Conservation (phyloP, 2,113 vertebrate genomes). For the Chloebia gouldiae region DNA sequence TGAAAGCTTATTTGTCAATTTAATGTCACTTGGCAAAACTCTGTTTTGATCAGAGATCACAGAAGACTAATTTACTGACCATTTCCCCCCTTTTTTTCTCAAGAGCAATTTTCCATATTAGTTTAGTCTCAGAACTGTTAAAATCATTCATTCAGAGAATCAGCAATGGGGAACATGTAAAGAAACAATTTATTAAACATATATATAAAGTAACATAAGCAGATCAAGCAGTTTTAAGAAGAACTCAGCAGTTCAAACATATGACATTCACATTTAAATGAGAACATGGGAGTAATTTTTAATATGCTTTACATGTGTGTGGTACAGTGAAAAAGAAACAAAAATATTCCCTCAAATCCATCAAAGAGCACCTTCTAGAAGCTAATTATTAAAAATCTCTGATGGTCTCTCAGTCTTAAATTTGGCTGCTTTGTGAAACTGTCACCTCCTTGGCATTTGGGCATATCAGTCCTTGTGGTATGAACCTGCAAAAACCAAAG, state of each 20-base stretch:
- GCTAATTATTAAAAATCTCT: not conserved
- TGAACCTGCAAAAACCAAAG: not conserved
- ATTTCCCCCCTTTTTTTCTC: not conserved
- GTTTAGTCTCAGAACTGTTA: not conserved
- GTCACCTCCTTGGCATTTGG: not conserved
- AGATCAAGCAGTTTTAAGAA: not conserved
- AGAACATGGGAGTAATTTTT: not conserved
- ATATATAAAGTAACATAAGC: not conserved
- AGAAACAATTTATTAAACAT: not conserved
- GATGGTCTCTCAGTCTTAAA: not conserved
- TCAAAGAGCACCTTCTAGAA: not conserved
- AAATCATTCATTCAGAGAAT: not conserved
- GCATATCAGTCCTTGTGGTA: too few relatives aligned
- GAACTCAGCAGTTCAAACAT: not conserved
- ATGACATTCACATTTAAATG: not conserved
- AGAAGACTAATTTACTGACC: not conserved
- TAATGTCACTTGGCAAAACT: not conserved
- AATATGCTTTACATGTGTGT: not conserved
- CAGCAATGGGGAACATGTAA: not conserved
- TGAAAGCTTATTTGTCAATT: slow-evolving; percentile 9
- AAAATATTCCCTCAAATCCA: not conserved
- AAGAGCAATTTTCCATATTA: not conserved
- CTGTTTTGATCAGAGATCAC: not conserved
- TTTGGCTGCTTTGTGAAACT: not conserved
- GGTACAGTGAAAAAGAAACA: not conserved